A percentile compares a stretch with the other conserved stretches of the same genome.
Evolutionary conservation across 1,140 invertebrate genomes (phyloP).

Genomic region (Pinna nobilis): DNA sequence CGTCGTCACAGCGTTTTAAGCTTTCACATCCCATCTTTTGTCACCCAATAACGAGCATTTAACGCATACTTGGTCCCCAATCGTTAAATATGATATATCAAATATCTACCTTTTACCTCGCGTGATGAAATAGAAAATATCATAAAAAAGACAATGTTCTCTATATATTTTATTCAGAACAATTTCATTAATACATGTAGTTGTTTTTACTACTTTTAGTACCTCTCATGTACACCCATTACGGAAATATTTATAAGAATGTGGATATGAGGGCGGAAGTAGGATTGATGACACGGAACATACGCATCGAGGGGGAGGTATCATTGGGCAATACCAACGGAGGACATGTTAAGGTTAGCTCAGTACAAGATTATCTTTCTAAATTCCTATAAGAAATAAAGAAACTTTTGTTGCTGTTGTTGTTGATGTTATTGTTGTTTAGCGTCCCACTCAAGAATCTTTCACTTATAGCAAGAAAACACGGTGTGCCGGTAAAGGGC

Average conservation of each 20-base stretch:
- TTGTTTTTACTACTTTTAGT: background rate
- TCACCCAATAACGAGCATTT: too few relatives aligned
- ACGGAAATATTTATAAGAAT: conserved; percentile 30
- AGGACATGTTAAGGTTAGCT: conserved; percentile 12
- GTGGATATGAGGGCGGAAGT: conserved; percentile 46
- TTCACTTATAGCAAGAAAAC: too few relatives aligned
- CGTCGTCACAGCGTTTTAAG: too few relatives aligned
- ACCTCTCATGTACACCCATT: conserved; percentile 17
- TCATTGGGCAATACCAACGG: conserved; percentile 10
- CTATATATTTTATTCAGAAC: background rate
- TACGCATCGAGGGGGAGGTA: conserved; percentile 19
- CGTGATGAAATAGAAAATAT: background rate
- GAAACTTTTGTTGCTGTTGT: background rate
- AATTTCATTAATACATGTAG: background rate
- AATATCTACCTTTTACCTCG: too few relatives aligned
- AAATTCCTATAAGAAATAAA: background rate
- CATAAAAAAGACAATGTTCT: background rate
- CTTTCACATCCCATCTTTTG: too few relatives aligned
- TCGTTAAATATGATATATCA: too few relatives aligned
- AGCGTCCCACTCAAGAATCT: background rate
- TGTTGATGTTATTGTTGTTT: background rate
- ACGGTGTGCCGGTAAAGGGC: too few relatives aligned
- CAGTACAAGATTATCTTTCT: background rate
- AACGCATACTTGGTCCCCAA: too few relatives aligned
- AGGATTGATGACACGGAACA: conserved; percentile 42